A percentile compares a stretch with the other conserved stretches of the same genome.
phyloP scores from a whole-genome alignment of 92 coral and sea anemone genomes.

The Meandrina meandrites region DNA sequence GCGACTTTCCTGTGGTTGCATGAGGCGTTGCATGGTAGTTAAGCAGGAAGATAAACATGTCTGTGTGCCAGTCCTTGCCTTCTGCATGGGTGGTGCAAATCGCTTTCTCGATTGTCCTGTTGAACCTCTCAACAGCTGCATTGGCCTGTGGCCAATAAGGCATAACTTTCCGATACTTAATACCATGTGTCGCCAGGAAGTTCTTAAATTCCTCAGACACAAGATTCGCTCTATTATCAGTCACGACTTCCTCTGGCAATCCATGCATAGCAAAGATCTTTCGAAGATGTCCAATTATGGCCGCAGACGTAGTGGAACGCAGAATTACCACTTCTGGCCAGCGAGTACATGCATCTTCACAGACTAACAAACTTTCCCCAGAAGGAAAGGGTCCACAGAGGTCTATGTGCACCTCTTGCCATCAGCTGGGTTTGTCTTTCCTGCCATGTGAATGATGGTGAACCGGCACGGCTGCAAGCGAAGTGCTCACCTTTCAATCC shows the following conservation, averaged over 20 bases:
- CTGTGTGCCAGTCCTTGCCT: constrained; percentile 9
- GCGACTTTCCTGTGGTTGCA: background rate
- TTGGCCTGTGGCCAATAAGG: constrained; percentile 30
- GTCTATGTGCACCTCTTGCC: background rate
- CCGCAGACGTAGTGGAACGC: background rate
- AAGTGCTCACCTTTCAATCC: no score
- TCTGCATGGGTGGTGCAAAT: constrained; percentile 25
- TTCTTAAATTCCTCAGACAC: constrained; percentile 21
- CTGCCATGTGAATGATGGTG: constrained; percentile 37
- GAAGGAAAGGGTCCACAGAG: constrained; percentile 13
- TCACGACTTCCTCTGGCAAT: constrained; percentile 25
- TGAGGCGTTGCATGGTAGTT: background rate
- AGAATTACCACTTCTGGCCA: no score
- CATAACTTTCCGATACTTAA: constrained; percentile 11
- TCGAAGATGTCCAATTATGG: background rate
- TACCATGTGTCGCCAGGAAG: constrained; percentile 19
- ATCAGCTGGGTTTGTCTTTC: constrained; percentile 42
- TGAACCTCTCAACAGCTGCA: constrained; percentile 17
- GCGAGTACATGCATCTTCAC: no score
- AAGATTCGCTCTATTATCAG: constrained; percentile 23
- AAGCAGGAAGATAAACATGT: background rate
- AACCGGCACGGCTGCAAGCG: no score
- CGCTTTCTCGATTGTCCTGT: constrained; percentile 28
- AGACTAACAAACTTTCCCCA: background rate
- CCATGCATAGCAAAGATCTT: no score